Evolutionary conservation across 2,113 vertebrate genomes (phyloP).

Genomic region (Osmerus eperlanus): DNA sequence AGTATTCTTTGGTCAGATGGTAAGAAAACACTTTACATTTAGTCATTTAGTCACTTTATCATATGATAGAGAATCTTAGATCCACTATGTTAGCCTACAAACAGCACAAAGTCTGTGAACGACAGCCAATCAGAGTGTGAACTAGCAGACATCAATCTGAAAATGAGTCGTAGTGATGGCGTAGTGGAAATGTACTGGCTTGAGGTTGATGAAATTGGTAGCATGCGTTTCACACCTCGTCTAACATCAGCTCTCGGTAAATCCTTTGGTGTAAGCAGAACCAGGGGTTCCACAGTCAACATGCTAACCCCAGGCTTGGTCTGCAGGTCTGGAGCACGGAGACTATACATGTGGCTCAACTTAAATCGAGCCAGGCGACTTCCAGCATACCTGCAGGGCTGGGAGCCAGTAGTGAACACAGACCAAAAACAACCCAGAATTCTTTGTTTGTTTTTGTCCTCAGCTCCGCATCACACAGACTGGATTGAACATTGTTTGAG

Average conservation of each 20-base stretch:
- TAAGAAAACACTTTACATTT: no score
- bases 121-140: no score
- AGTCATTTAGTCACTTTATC: no score
- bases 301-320: conserved; percentile 24
- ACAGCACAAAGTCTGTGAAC: no score
- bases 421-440: conserved; percentile 7
- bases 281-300: conserved; percentile 33
- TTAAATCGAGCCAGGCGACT: conserved; percentile 1
- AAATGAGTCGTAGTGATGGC: no score
- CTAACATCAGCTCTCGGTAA: conserved; percentile 15
- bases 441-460: neutral
- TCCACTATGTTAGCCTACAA: no score
- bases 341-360: conserved; percentile 15
- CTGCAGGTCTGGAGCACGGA: no score
- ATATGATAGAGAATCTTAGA: no score
- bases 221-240: conserved; percentile 30
- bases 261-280: conserved; percentile 22
- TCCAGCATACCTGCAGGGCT: no score
- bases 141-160: no score
- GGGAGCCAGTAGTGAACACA: neutral
- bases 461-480: neutral
- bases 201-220: conserved; percentile 16
- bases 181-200: neutral
- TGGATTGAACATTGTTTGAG: conserved; percentile 52
- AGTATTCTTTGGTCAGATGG: no score